Evolutionary conservation across 2,797 vertebrate species (phyloP).

Genomic region (Acropternis orthonyx): DNA sequence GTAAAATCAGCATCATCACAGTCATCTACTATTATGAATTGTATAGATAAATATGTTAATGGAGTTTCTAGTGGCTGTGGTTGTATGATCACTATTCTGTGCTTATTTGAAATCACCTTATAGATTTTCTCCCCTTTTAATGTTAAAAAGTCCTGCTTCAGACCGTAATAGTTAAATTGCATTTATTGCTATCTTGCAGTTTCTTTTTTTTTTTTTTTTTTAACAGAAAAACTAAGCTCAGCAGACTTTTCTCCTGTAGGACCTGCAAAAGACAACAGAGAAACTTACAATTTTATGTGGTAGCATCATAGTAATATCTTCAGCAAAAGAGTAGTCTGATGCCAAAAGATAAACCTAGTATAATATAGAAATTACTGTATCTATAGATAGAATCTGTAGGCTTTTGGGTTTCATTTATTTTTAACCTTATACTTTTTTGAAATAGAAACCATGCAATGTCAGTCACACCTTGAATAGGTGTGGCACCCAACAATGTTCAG

Average conservation of each 20-base stretch:
- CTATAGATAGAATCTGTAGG: not conserved
- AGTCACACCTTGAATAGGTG: not conserved
- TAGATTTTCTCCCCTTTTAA: not conserved
- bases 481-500: not conserved
- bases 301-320: not conserved
- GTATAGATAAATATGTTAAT: not conserved
- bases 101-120: not conserved
- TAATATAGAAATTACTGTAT: not conserved
- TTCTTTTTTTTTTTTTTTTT: not conserved
- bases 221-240: not conserved
- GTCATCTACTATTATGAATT: not conserved
- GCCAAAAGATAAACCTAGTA: not conserved
- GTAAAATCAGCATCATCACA: not conserved
- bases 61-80: not conserved
- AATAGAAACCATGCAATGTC: not conserved
- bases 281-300: not conserved
- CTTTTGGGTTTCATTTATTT: not conserved
- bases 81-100: not conserved
- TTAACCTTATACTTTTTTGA: not conserved
- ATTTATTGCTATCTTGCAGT: not conserved
- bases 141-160: not conserved
- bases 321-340: not conserved
- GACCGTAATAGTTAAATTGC: not conserved
- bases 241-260: not conserved
- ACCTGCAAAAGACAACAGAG: not conserved